phyloP scores from a whole-genome alignment of 2,113 vertebrate species.

The Tetrax tetrax region DNA sequence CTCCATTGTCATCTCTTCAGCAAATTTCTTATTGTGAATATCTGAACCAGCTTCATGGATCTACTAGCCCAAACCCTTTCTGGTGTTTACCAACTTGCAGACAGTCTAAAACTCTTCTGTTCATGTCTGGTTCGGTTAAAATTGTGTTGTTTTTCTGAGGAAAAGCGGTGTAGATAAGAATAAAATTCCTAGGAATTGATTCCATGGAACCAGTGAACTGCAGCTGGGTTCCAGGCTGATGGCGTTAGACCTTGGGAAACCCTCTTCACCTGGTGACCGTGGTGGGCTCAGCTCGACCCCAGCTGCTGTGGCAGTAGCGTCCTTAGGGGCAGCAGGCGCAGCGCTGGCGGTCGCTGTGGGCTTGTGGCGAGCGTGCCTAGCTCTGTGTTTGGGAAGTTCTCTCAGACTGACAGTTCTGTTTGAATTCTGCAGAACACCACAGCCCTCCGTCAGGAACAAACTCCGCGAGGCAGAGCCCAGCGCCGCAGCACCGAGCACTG shows the following conservation, averaged over 20 bases:
- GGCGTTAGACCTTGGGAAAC: not conserved
- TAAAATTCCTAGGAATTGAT: not conserved
- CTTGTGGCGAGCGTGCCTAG: too few species aligned
- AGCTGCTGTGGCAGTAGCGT: accelerated
- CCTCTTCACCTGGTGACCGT: not conserved
- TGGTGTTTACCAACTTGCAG: not conserved
- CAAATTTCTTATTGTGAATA: not conserved
- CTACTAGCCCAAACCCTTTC: not conserved
- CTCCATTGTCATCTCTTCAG: not conserved
- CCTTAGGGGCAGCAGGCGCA: not conserved
- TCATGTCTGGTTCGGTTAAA: not conserved
- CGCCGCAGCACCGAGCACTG: constrained; percentile 84
- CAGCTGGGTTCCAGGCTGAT: not conserved
- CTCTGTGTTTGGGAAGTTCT: not conserved
- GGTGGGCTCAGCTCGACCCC: accelerated
- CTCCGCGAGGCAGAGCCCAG: constrained; percentile 93
- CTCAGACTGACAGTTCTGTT: not conserved
- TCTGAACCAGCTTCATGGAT: not conserved
- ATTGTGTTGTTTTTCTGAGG: not conserved
- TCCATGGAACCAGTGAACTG: not conserved
- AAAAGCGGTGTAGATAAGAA: not conserved
- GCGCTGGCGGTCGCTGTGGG: accelerated
- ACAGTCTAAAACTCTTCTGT: not conserved
- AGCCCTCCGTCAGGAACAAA: constrained; percentile 92
- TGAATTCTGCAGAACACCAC: constrained; percentile 79